Evolutionary conservation across 1,140 invertebrate genomes (phyloP), one percentile per base, ranked within the genome.

Genomic region (Glossosoma conforme): DNA sequence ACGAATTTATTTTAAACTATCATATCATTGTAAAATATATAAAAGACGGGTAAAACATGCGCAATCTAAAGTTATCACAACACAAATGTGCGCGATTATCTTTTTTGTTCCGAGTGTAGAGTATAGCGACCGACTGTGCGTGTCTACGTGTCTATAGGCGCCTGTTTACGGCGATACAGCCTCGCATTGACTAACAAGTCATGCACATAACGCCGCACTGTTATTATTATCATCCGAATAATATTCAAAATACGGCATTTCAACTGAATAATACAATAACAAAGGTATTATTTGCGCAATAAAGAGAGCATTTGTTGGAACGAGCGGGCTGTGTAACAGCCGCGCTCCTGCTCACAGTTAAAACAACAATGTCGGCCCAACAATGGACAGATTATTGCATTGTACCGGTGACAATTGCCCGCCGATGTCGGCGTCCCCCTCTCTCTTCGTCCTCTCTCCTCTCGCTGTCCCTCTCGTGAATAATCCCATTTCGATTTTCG

Each of bases 321-420:
- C 51, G 43, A 46, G 44, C 51, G 28, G 13, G 33, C 22, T 14
- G 9, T 36, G 35, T 15, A 24, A 24, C 32, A 14, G 37, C 25
- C 54, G 41, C 48, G 20, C 47, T 42, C 42, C 45, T 40, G 38
- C 4, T 44, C 50, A 14, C 35, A 44, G 54, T 51, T 56, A 48
- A 52, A 52, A 56, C 54, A 56, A 56, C 55, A 56, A 56, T 59
- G 57, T 59, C 18, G 33, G 13, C 30, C 41, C 52, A 47, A 60
- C 58, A 60, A 60, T 60, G 47, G 46, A 30, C 57, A 53, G 54
- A 60, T 60, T 60, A 56, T 54, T 59, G 53, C 52, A 55, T 58
- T 58, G 55, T 61, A 28, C 9, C 42, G 19, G 28, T 21, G 28
- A 53, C 52, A 52, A 44, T 46, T 21, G 46, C 22, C 44, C 33